Evolutionary conservation across 2,888 invertebrate species (phyloP).

Genomic region (Lochmaea crataegi): DNA sequence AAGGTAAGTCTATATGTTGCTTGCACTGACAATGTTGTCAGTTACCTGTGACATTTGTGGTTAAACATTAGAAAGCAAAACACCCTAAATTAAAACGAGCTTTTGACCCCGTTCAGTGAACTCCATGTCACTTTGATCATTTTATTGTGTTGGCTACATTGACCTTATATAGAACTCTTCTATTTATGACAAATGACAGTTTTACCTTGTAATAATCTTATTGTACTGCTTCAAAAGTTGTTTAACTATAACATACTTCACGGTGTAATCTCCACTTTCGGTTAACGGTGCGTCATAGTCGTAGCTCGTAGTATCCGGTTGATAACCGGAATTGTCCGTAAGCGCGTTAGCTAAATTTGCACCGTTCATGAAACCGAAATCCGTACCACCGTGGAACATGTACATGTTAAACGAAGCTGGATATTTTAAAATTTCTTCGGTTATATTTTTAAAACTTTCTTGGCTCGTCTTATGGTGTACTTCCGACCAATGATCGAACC

Average conservation of each 20-base stretch:
- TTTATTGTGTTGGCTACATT: too few species aligned
- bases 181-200: neutral
- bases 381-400: slow-evolving; percentile 94
- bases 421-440: slow-evolving; percentile 51
- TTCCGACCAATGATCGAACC: slow-evolving; percentile 72
- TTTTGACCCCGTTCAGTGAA: too few species aligned
- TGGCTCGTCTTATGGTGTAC: slow-evolving; percentile 55
- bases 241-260: slow-evolving; percentile 79
- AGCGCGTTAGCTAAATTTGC: slow-evolving; percentile 46
- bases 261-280: slow-evolving; percentile 90
- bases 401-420: slow-evolving; percentile 83
- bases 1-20: too few species aligned
- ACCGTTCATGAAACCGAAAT: slow-evolving; percentile 79
- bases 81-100: too few species aligned
- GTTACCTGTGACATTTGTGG: too few species aligned
- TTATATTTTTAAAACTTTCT: slow-evolving; percentile 45
- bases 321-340: slow-evolving; percentile 57
- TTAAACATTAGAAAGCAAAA: too few species aligned
- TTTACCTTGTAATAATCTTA: slow-evolving; percentile 52
- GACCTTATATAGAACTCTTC: neutral
- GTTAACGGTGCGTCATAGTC: slow-evolving; percentile 86
- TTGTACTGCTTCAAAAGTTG: slow-evolving; percentile 64
- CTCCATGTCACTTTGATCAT: too few species aligned
- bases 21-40: too few species aligned
- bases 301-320: slow-evolving; percentile 65